Evolutionary conservation across 92 coral and sea anemone species (phyloP), one percentile per base, ranked within the genome.

Genomic region (Ricordea florida): DNA sequence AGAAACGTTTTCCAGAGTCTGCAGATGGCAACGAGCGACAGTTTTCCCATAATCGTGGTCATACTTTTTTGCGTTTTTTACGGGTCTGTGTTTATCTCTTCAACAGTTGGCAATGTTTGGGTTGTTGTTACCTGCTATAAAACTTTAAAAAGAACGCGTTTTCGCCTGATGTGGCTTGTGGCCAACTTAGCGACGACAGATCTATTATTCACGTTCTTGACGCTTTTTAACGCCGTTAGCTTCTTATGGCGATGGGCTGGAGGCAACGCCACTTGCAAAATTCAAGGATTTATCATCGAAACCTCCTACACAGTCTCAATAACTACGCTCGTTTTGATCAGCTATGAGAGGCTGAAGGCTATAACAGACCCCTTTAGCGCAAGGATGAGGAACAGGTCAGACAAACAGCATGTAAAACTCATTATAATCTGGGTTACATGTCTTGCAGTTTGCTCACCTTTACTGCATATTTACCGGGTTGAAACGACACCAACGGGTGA

Each of bases 121-220:
- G 79, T 79, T 4, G 13, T 79, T 11, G 18, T 25, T 0, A 62
- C 58, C 69, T 57, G 65, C 35, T 67, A 57, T 35, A 69, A 37
- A 63, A 29, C 38, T 37, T 37, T 58, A 30, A 51, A 34, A 16
- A 27, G 51, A 40, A 57, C 23, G 5, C 33, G 52, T 16, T 42
- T 27, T 2, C 66, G 69, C 3, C 20, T 79, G 0, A 67, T 56
- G 69, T 79, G 75, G 69, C 32, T 67, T 0, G 42, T 79, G 22
- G 78, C 69, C 26, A 79, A 58, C 11, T 59, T 79, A 34, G 85
- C 85, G 16, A 23, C 68, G 7, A 70, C 85, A 23, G 85, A 79
- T 79, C 68, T 67, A 23, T 35, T 57, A 15, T 79, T 79, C 58
- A 79, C 85, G 1, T 16, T 68, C 36, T 38, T 68, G 22, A 45